Percentiles rank a stretch among this genome's conserved stretches.
Conservation (phyloP, 2,888 invertebrate species). For the Tethea ocularis region DNA sequence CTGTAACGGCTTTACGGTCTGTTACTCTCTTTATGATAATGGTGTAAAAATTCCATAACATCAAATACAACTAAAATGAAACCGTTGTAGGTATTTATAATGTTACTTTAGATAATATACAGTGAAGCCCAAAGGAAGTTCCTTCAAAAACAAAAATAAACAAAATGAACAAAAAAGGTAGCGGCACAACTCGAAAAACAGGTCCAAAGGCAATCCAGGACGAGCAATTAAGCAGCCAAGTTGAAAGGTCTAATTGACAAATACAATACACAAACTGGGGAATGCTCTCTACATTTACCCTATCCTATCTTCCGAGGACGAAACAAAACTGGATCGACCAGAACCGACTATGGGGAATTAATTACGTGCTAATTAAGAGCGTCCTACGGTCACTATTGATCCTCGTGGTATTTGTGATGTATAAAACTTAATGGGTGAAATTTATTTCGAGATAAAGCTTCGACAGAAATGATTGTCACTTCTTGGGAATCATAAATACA, state of each 20-base stretch:
- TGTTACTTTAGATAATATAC: background rate
- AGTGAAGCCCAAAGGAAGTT: conserved; percentile 20
- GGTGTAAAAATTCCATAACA: conserved; percentile 15
- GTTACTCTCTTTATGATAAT: conserved; percentile 22
- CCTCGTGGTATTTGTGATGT: conserved; percentile 33
- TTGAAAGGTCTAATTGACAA: conserved; percentile 55
- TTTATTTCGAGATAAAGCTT: too few species aligned
- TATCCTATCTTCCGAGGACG: conserved; percentile 15
- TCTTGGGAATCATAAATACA: background rate
- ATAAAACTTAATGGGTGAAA: conserved; percentile 28
- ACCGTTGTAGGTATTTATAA: background rate
- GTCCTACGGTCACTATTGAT: conserved; percentile 38
- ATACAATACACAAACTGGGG: conserved; percentile 39
- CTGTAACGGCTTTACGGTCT: conserved; percentile 18
- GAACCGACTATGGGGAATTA: conserved; percentile 36
- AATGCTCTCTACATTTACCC: conserved; percentile 29
- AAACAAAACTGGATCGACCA: conserved; percentile 15
- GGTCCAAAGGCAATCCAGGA: conserved; percentile 34
- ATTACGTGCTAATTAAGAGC: conserved; percentile 60
- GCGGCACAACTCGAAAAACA: conserved; percentile 38
- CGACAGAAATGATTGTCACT: background rate
- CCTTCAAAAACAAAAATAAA: conserved; percentile 11
- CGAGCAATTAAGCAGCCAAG: conserved; percentile 46
- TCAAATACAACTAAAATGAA: background rate
- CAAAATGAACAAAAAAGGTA: conserved; percentile 29